Conservation (phyloP, 2,113 vertebrate genomes). For the Pholis gunnellus region DNA sequence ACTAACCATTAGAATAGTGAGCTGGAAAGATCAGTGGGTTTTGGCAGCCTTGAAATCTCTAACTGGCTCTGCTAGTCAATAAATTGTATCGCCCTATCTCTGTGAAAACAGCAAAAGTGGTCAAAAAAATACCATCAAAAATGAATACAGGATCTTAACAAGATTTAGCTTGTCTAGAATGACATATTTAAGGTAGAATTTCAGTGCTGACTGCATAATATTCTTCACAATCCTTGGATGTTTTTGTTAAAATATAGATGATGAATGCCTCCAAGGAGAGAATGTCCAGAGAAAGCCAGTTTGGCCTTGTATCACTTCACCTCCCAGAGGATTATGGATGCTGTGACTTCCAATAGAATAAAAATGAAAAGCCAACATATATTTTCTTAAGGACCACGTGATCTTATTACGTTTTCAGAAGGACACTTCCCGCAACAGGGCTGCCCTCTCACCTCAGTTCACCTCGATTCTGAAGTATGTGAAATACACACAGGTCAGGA, state of each 20-base stretch:
- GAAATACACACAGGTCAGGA: not conserved
- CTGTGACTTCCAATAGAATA: not conserved
- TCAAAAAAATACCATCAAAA: not conserved
- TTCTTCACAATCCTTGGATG: not conserved
- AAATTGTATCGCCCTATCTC: conserved; percentile 17
- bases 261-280: not conserved
- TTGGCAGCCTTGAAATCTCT: conserved; percentile 31
- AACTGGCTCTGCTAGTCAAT: conserved; percentile 1
- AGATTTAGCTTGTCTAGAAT: not conserved
- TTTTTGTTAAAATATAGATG: not conserved
- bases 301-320: conserved; percentile 1
- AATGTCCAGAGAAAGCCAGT: not conserved
- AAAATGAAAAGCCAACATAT: not conserved
- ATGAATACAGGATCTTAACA: not conserved
- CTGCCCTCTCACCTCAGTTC: conserved; percentile 22
- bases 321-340: conserved; percentile 15
- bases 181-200: not conserved
- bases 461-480: conserved; percentile 28
- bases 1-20: conserved; percentile 37
- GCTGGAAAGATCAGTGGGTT: conserved; percentile 36
- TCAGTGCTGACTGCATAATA: not conserved
- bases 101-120: conserved; percentile 1
- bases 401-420: conserved; percentile 11
- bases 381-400: conserved; percentile 15
- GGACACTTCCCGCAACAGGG: conserved; percentile 8